Evolutionary conservation across 1,140 invertebrate species (phyloP).

Genomic region (Hermetia illucens): DNA sequence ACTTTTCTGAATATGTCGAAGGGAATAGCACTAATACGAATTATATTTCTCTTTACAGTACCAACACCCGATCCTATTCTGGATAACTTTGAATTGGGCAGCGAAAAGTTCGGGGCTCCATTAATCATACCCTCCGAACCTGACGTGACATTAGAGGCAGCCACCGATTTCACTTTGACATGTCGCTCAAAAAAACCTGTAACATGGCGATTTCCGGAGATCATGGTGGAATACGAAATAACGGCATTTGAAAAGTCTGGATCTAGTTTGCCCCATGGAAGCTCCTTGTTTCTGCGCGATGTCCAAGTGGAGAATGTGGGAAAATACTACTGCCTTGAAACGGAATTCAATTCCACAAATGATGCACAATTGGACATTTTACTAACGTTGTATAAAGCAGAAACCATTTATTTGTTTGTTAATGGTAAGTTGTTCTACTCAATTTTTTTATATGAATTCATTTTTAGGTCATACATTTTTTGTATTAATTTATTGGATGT

Average conservation of each 20-base stretch:
- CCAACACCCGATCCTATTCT: too few species aligned
- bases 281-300: slow-evolving; percentile 28
- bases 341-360: slow-evolving; percentile 20
- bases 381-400: slow-evolving; percentile 30
- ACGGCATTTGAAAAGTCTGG: slow-evolving; percentile 3
- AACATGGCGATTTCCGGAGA: slow-evolving; percentile 32
- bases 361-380: slow-evolving; percentile 24
- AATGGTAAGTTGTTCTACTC: slow-evolving; percentile 35
- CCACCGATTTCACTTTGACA: slow-evolving; percentile 33
- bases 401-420: slow-evolving; percentile 48
- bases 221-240: slow-evolving; percentile 22
- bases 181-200: slow-evolving; percentile 35
- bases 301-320: slow-evolving; percentile 37
- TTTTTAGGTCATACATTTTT: background rate
- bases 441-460: background rate
- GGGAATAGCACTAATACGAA: too few species aligned
- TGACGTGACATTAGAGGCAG: slow-evolving; percentile 32
- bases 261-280: slow-evolving; percentile 21
- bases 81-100: too few species aligned
- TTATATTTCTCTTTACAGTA: too few species aligned
- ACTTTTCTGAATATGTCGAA: too few species aligned
- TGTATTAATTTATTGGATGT: slow-evolving; percentile 3
- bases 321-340: slow-evolving; percentile 42
- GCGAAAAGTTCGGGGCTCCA: slow-evolving; percentile 27
- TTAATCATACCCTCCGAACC: slow-evolving; percentile 31